phyloP scores from a whole-genome alignment of 2,113 vertebrate species.

The Triplophysa dalaica region DNA sequence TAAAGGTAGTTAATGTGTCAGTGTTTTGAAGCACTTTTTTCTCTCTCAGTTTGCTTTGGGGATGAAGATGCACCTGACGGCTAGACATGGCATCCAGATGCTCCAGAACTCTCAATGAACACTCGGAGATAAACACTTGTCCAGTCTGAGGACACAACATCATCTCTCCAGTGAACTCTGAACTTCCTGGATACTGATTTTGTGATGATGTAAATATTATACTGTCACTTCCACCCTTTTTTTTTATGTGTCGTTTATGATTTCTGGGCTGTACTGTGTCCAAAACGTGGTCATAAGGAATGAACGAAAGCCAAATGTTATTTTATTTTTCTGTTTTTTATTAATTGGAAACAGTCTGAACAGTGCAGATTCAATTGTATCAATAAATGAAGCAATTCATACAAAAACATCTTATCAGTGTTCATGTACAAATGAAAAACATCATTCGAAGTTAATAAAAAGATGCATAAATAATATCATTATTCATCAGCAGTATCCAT shows the following conservation, averaged over 20 bases:
- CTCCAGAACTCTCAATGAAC: background rate
- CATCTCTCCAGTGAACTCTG: background rate
- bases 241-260: background rate
- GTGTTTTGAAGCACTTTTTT: background rate
- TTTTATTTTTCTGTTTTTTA: background rate
- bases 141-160: background rate
- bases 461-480: background rate
- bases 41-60: conserved; percentile 75
- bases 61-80: conserved; percentile 58
- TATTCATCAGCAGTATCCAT: background rate
- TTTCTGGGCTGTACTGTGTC: background rate
- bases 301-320: background rate
- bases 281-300: background rate
- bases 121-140: background rate
- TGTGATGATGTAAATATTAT: conserved; percentile 12
- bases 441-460: background rate
- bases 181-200: background rate
- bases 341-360: background rate
- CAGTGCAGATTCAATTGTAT: background rate
- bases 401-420: background rate
- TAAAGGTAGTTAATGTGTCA: background rate
- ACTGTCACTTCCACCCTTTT: background rate
- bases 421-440: background rate
- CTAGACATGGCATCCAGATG: background rate
- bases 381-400: conserved; percentile 2